phyloP scores from a whole-genome alignment of 2,888 invertebrate species.

The Charanyca ferruginea region DNA sequence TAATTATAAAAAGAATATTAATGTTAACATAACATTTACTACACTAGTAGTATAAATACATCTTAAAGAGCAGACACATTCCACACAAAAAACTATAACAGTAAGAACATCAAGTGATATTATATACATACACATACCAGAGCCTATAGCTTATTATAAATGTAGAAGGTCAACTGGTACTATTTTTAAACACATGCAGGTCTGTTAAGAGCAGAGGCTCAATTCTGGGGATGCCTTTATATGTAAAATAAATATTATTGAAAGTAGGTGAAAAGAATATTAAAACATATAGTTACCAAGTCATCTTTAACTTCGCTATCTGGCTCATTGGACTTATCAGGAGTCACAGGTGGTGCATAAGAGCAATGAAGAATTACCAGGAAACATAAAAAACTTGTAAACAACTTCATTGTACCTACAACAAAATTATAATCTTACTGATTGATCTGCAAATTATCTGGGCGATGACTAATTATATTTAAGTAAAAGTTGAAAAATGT shows the following conservation, averaged over 20 bases:
- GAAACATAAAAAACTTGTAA: slow-evolving; percentile 71
- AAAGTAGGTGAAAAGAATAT: background rate
- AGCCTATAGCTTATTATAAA: background rate
- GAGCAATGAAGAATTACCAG: slow-evolving; percentile 80
- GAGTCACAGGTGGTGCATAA: slow-evolving; percentile 90
- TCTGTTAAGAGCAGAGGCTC: background rate
- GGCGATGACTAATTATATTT: background rate
- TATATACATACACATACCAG: background rate
- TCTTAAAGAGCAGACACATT: background rate
- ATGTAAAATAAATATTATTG: background rate
- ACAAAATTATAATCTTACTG: slow-evolving; percentile 35
- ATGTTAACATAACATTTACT: too few species aligned
- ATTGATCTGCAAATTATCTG: slow-evolving; percentile 12
- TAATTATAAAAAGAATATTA: too few species aligned
- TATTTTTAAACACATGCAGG: slow-evolving; percentile 21
- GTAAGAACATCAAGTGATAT: background rate
- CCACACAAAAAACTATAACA: background rate
- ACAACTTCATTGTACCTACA: slow-evolving; percentile 75
- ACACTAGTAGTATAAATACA: too few species aligned
- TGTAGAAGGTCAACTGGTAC: slow-evolving; percentile 30
- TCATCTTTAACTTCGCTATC: slow-evolving; percentile 87
- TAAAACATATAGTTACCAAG: slow-evolving; percentile 77
- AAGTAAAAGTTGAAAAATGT: background rate
- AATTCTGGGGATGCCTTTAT: background rate
- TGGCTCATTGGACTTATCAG: slow-evolving; percentile 85